Percentiles rank a stretch among this genome's conserved stretches.
These are phyloP conservation scores for Perodicticus potto DNA, from an alignment of 2,797 vertebrate genomes.

Conservation along the genomic window DNA sequence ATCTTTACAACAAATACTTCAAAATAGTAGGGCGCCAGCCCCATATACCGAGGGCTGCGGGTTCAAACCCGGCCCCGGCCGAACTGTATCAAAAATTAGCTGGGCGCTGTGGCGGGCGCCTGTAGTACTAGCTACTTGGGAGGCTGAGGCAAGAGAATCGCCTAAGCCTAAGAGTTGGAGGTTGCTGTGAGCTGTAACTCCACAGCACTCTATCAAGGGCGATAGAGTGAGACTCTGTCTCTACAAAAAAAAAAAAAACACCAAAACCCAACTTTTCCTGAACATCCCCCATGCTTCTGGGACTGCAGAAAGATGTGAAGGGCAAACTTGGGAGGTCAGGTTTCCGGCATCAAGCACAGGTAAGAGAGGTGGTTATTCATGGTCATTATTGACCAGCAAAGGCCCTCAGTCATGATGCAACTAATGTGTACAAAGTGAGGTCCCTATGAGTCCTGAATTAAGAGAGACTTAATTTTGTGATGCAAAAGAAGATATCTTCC, in stretches of 20 bases:
- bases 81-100: no score
- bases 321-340: background rate
- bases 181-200: no score
- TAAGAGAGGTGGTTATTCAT: background rate
- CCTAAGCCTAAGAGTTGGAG: no score
- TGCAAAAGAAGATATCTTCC: background rate
- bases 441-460: background rate
- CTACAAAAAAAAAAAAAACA: no score
- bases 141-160: no score
- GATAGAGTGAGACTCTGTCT: no score
- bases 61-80: no score
- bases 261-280: background rate
- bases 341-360: background rate
- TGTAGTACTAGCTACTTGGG: no score
- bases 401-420: background rate
- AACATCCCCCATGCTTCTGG: background rate
- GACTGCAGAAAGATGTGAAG: background rate
- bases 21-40: no score
- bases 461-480: background rate
- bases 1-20: background rate
- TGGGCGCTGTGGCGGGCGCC: no score
- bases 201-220: no score
- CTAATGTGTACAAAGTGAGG: background rate
- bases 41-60: no score
- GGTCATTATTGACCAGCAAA: background rate